Evolutionary conservation across 2,113 vertebrate species (phyloP).

Genomic region (Peromyscus maniculatus): DNA sequence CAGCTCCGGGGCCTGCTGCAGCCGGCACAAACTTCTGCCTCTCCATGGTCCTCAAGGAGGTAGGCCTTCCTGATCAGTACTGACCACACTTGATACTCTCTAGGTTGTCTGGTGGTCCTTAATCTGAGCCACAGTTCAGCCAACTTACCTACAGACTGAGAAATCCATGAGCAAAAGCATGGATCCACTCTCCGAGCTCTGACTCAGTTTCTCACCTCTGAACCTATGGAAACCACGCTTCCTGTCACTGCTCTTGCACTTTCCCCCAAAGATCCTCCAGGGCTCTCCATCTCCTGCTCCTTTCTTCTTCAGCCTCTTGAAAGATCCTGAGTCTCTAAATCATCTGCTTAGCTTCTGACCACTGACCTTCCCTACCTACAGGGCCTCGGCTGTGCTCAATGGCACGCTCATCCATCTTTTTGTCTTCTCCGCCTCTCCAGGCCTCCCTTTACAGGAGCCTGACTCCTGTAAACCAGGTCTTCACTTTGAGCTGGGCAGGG

Average conservation of each 20-base stretch:
- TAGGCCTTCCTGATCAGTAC: not conserved
- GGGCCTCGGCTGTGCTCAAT: not conserved
- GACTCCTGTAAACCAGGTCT: not conserved
- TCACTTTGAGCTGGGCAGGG: not conserved
- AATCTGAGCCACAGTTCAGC: not conserved
- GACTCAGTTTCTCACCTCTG: slow-evolving; percentile 24
- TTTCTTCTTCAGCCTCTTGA: not conserved
- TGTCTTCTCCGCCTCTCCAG: not conserved
- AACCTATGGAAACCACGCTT: not conserved
- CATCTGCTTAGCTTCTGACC: not conserved
- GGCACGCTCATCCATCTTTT: not conserved
- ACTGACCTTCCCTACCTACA: not conserved
- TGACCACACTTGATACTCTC: not conserved
- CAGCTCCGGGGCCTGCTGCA: not conserved
- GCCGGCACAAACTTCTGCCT: not conserved
- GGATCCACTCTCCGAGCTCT: not conserved
- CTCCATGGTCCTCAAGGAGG: not conserved
- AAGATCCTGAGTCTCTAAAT: not conserved
- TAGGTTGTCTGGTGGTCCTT: not conserved
- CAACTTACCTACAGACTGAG: not conserved
- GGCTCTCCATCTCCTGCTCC: not conserved
- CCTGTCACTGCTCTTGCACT: not conserved
- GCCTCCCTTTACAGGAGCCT: not conserved
- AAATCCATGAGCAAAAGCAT: not conserved
- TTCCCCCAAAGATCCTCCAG: not conserved